These are phyloP conservation scores for Myiotriccus ornatus DNA, from an alignment of 2,797 vertebrate species.

Conservation along the genomic window DNA sequence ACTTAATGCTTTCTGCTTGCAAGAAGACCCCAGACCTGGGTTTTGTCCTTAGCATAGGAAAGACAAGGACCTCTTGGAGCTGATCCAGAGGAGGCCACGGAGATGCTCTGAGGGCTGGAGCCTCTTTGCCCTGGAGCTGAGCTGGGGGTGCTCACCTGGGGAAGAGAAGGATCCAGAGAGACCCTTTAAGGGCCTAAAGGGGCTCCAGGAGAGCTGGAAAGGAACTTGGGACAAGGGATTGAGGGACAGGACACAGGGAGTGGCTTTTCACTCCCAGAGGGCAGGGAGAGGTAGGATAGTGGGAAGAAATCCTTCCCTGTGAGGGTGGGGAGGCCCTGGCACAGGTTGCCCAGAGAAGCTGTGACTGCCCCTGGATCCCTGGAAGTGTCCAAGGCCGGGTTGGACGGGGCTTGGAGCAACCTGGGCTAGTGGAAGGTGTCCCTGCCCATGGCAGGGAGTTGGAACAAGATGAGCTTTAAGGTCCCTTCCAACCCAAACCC, in stretches of 20 bases:
- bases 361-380: neutral
- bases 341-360: neutral
- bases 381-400: neutral
- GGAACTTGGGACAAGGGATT: neutral
- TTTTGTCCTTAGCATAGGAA: neutral
- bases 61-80: neutral
- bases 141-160: neutral
- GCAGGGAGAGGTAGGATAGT: neutral
- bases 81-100: neutral
- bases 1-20: neutral
- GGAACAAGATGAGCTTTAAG: neutral
- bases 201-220: neutral
- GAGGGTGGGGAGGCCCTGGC: neutral
- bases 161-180: neutral
- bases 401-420: neutral
- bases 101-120: neutral
- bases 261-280: neutral
- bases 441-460: too few species aligned
- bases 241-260: neutral
- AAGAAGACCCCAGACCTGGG: neutral
- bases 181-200: accelerated
- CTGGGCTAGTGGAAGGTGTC: too few species aligned
- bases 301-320: neutral
- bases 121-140: neutral
- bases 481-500: neutral